A percentile compares a stretch with the other conserved stretches of the same genome.
Conservation (phyloP, 2,797 vertebrate species). For the Fistularia commersonii region DNA sequence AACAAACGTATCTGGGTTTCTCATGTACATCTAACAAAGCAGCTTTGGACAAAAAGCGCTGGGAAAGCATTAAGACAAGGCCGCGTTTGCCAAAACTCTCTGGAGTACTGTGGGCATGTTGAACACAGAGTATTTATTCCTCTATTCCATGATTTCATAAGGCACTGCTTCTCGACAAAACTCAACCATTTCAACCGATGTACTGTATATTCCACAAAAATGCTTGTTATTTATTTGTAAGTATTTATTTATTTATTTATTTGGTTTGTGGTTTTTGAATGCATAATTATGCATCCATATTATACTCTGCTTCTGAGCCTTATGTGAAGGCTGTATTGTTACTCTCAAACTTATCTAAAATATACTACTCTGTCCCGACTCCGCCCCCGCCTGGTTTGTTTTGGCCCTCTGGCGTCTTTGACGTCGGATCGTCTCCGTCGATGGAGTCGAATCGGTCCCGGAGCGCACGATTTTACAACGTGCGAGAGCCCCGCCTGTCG, state of each 20-base stretch:
- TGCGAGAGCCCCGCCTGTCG: too few species aligned
- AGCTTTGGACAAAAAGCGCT: conserved; percentile 20
- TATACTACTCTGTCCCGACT: conserved; percentile 75
- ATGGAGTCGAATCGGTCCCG: too few species aligned
- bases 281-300: conserved; percentile 75
- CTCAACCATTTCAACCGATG: conserved; percentile 66
- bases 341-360: conserved; percentile 71
- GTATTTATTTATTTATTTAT: conserved; percentile 77
- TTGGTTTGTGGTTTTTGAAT: conserved; percentile 75
- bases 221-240: conserved; percentile 78
- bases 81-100: conserved; percentile 54
- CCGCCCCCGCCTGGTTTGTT: conserved; percentile 32
- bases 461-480: too few species aligned
- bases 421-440: neutral
- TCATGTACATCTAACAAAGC: conserved; percentile 21
- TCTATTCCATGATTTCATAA: conserved; percentile 42
- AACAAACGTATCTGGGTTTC: conserved; percentile 41
- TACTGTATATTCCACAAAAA: conserved; percentile 74
- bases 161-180: conserved; percentile 63
- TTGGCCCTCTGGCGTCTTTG: neutral
- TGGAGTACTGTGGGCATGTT: conserved; percentile 64
- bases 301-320: conserved; percentile 75
- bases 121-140: conserved; percentile 57
- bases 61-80: conserved; percentile 39
- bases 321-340: conserved; percentile 73